Evolutionary conservation across 2,113 vertebrate genomes (phyloP), one percentile per base, ranked within the genome.

Genomic region (Eulacestoma nigropectus): DNA sequence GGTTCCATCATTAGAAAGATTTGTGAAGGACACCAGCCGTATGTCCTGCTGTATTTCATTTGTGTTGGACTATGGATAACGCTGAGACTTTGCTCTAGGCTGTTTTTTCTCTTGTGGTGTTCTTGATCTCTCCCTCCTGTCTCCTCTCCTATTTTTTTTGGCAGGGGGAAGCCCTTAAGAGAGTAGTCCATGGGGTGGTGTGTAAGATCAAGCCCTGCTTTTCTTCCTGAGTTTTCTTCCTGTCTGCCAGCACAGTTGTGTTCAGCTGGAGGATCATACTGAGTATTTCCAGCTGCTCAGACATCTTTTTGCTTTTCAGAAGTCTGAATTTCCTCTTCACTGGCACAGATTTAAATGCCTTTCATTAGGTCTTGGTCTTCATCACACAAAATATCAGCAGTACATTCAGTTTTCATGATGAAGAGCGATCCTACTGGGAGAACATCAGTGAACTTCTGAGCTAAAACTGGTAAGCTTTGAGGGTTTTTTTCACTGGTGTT

Each of bases 381-480:
- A 92, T 72, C 92, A 93, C 64, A 91, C 82, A 47, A 85, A 90
- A 84, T 88, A 86, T 81, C 87, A 88, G 60, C 33, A 9, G 63
- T 90, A 92, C 20, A 13, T 95, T 84, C 73, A 76, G 91, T 87
- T 93, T 95, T 96, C 95, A 55, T 77, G 93, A 93, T 76, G 86
- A 95, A 87, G 88, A 94, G 72, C 0, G 1, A 89, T 89, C 90
- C 95, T 94, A 79, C 73, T 93, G 96, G 94, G 96, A 95, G 60
- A 92, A 88, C 72, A 68, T 95, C 81, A 94, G 53, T 80, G 82
- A 88, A 86, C 53, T 89, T 96, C 87, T 90, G 78, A 96, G 95
- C 78, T 96, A 95, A 96, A 96, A 91, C 87, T 91, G 90, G 91
- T 90, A 88, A 86, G 78, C 95, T 97, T 97, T 96, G 94, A 97